These are phyloP conservation scores for Aphelocoma californica DNA, from an alignment of 2,797 vertebrate genomes.

Conservation along the genomic window DNA sequence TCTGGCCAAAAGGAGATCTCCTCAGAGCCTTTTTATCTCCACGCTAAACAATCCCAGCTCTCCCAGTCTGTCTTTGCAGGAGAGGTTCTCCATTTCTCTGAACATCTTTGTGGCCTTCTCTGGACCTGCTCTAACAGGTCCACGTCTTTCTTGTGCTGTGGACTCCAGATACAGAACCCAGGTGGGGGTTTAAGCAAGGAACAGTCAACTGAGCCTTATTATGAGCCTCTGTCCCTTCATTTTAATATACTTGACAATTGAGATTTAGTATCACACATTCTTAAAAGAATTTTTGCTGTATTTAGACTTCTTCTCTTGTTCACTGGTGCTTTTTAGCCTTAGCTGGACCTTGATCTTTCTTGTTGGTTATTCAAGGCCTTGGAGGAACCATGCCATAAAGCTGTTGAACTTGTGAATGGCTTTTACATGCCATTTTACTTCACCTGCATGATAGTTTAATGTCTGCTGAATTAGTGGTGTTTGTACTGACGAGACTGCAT, in stretches of 20 bases:
- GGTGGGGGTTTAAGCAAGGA: neutral
- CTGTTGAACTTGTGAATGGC: neutral
- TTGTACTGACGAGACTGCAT: neutral
- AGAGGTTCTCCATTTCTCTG: neutral
- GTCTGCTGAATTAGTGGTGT: neutral
- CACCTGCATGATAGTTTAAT: neutral
- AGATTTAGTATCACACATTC: neutral
- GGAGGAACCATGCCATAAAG: neutral
- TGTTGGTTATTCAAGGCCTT: neutral
- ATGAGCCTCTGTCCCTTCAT: neutral
- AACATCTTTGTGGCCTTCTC: neutral
- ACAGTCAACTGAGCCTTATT: neutral
- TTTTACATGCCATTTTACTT: neutral
- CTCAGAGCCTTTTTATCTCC: neutral
- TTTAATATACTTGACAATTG: neutral
- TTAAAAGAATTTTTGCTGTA: neutral
- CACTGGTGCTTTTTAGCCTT: neutral
- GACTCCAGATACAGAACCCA: neutral
- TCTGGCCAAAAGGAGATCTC: neutral
- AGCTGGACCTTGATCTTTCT: neutral
- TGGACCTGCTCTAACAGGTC: neutral
- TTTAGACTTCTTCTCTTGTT: neutral
- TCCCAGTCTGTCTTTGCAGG: neutral
- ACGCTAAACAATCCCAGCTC: neutral
- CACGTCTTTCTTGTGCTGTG: neutral